Conservation (phyloP, 1,140 invertebrate genomes). For the Linepithema humile region DNA sequence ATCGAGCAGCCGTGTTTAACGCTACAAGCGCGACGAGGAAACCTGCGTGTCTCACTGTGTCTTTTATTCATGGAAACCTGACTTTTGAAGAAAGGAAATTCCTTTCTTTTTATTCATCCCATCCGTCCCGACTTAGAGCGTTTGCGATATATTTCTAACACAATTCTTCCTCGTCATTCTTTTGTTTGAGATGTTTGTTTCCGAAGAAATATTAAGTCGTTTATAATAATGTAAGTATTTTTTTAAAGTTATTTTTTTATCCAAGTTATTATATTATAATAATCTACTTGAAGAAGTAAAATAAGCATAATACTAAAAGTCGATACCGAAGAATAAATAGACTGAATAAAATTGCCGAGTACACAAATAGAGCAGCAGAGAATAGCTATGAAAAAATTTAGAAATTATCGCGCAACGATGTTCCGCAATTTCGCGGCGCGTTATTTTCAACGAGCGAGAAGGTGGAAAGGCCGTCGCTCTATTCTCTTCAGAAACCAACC, state of each 20-base stretch:
- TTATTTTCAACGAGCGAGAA: too few species aligned
- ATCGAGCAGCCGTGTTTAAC: background rate
- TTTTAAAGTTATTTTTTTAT: background rate
- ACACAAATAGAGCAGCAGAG: background rate
- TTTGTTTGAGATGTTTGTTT: background rate
- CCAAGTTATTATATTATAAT: background rate
- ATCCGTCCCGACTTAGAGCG: background rate
- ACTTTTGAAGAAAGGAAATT: background rate
- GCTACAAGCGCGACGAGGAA: background rate
- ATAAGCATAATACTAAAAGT: background rate
- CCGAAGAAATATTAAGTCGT: background rate
- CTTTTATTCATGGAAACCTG: background rate
- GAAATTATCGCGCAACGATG: too few species aligned
- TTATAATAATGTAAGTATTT: background rate
- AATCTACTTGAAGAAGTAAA: background rate
- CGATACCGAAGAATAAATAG: background rate
- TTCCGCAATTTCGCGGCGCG: too few species aligned
- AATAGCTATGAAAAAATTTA: background rate
- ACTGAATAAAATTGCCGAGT: background rate
- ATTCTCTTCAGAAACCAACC: conserved; percentile 19
- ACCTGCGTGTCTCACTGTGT: background rate
- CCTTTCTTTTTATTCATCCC: background rate
- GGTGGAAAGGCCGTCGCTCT: background rate
- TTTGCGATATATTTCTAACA: background rate
- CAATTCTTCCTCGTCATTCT: background rate